Conservation (phyloP, 2,888 invertebrate genomes). For the Artemia sinica region DNA sequence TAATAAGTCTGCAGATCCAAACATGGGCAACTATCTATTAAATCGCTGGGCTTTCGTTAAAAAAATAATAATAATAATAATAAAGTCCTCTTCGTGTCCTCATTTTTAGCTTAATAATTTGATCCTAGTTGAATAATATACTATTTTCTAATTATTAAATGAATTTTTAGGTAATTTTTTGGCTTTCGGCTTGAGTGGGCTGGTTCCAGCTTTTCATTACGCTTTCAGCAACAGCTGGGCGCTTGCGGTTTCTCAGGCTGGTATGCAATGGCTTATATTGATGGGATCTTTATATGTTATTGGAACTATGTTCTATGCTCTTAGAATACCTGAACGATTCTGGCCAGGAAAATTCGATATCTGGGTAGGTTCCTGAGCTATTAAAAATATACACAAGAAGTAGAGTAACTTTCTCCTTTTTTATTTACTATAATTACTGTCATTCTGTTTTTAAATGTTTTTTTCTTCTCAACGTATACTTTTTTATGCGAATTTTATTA, state of each 20-base stretch:
- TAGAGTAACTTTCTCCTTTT: neutral
- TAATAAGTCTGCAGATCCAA: no score
- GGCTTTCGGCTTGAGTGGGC: slow-evolving; percentile 87
- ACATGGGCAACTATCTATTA: no score
- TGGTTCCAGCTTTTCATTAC: slow-evolving; percentile 92
- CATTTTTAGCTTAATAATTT: no score
- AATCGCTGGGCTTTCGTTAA: no score
- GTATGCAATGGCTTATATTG: slow-evolving; percentile 77
- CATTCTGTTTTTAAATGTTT: neutral
- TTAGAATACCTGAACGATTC: slow-evolving; percentile 89
- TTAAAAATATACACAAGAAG: neutral
- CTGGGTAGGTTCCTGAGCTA: slow-evolving; percentile 48
- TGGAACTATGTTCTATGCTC: slow-evolving; percentile 88
- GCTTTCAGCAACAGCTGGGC: slow-evolving; percentile 88
- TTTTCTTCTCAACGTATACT: no score
- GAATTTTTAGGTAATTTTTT: slow-evolving; percentile 56
- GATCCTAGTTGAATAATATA: no score
- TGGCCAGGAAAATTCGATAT: slow-evolving; percentile 94
- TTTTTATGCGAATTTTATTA: no score
- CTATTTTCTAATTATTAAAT: no score
- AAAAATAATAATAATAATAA: no score
- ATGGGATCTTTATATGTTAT: slow-evolving; percentile 89
- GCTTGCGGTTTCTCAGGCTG: slow-evolving; percentile 75
- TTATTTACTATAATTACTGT: neutral
- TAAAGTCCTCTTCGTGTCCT: no score